Evolutionary conservation across 2,888 invertebrate genomes (phyloP).

Genomic region (Cephus pulcher): DNA sequence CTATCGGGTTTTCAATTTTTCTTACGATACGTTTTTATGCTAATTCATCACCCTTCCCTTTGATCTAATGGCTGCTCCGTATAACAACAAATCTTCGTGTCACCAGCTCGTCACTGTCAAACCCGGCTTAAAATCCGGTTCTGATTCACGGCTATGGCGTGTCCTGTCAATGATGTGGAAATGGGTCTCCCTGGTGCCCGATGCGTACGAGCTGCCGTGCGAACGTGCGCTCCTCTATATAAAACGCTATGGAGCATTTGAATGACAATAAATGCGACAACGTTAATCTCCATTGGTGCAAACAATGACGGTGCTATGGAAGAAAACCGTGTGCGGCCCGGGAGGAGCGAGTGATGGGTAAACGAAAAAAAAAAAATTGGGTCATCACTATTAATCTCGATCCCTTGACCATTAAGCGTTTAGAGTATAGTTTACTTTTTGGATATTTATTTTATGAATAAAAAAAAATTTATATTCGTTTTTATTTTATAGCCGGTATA

Average conservation of each 20-base stretch:
- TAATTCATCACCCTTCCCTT: slow-evolving; percentile 46
- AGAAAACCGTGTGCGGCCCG: neutral
- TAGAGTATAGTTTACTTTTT: neutral
- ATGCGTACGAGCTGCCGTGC: neutral
- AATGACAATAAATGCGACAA: neutral
- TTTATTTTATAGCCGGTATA: neutral
- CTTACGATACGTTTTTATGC: slow-evolving; percentile 36
- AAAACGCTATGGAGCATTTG: neutral
- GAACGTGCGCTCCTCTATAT: neutral
- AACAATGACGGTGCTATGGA: neutral
- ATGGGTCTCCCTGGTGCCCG: neutral
- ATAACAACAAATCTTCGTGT: slow-evolving; percentile 48
- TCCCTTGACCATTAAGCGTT: neutral
- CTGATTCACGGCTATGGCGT: slow-evolving; percentile 30
- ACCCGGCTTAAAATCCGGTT: slow-evolving; percentile 50
- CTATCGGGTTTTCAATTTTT: neutral
- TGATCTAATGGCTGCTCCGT: slow-evolving; percentile 14
- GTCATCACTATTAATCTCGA: neutral
- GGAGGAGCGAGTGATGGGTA: neutral
- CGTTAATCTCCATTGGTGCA: neutral
- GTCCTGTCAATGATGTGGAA: neutral
- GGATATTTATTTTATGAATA: neutral
- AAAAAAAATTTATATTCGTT: neutral
- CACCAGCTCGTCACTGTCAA: slow-evolving; percentile 56
- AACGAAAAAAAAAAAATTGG: neutral